Evolutionary conservation across 2,113 vertebrate genomes (phyloP).

Genomic region (Polypterus bichir): DNA sequence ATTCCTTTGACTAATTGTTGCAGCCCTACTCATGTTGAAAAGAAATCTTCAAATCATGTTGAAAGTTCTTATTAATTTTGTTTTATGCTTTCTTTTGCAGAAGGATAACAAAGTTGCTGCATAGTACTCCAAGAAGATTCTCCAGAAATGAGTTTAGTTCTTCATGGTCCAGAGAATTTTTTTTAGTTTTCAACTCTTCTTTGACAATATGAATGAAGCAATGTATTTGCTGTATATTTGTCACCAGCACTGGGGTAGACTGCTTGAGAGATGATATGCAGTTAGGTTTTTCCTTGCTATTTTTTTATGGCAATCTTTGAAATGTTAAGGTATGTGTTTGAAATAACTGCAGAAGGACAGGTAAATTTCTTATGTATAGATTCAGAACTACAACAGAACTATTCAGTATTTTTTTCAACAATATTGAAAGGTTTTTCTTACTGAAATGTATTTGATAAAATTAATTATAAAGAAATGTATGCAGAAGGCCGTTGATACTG

Average conservation of each 20-base stretch:
- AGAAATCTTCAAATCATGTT: background rate
- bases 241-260: slow-evolving; percentile 81
- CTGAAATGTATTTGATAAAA: slow-evolving; percentile 66
- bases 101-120: slow-evolving; percentile 97
- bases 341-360: slow-evolving; percentile 51
- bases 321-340: slow-evolving; percentile 60
- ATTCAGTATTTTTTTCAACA: slow-evolving; percentile 77
- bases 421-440: slow-evolving; percentile 61
- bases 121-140: slow-evolving; percentile 51
- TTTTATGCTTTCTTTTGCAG: slow-evolving; percentile 37
- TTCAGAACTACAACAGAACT: slow-evolving; percentile 61
- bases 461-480: slow-evolving; percentile 49
- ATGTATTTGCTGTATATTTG: slow-evolving; percentile 68
- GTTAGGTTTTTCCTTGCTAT: slow-evolving; percentile 37
- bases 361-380: slow-evolving; percentile 61
- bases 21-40: background rate
- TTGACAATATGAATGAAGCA: slow-evolving; percentile 58
- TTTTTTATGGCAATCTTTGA: slow-evolving; percentile 44
- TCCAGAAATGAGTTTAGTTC: slow-evolving; percentile 47
- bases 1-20: no score
- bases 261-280: slow-evolving; percentile 49
- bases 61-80: background rate
- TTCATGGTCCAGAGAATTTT: slow-evolving; percentile 51
- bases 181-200: slow-evolving; percentile 52
- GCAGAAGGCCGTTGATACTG: slow-evolving; percentile 73